Conservation (phyloP, 2,888 invertebrate species). For the Aradus depressus region DNA sequence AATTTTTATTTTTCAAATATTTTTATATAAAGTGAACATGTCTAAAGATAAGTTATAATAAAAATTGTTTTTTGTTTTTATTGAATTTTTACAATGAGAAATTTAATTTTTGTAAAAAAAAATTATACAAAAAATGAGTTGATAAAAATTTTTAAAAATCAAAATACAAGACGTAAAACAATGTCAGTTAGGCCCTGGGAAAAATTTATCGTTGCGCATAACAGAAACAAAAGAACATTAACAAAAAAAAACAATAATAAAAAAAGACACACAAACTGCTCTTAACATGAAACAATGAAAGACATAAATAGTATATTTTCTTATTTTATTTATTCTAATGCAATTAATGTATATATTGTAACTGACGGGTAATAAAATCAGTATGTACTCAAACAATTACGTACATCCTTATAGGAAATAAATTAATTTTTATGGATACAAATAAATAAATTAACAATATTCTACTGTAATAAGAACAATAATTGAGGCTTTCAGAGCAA, state of each 20-base stretch:
- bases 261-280: slow-evolving; percentile 14
- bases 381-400: too few relatives aligned
- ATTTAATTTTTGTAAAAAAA: neutral
- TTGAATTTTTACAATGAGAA: neutral
- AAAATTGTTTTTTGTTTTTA: neutral
- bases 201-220: neutral
- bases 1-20: slow-evolving; percentile 8
- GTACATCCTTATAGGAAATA: too few relatives aligned
- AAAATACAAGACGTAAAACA: neutral
- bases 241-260: slow-evolving; percentile 18
- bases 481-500: too few relatives aligned
- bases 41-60: slow-evolving; percentile 4
- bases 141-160: neutral
- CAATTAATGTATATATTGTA: too few relatives aligned
- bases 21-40: slow-evolving; percentile 18
- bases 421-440: too few relatives aligned
- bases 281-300: slow-evolving; percentile 16
- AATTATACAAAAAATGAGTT: neutral
- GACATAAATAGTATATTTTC: slow-evolving; percentile 14
- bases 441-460: too few relatives aligned
- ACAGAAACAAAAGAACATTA: slow-evolving; percentile 19
- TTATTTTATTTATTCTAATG: slow-evolving; percentile 8
- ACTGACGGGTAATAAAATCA: too few relatives aligned
- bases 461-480: too few relatives aligned
- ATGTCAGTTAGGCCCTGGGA: slow-evolving; percentile 12